A percentile compares a stretch with the other conserved stretches of the same genome.
Conservation (phyloP, 1,140 invertebrate genomes). For the Himalopsyche phryganea region DNA sequence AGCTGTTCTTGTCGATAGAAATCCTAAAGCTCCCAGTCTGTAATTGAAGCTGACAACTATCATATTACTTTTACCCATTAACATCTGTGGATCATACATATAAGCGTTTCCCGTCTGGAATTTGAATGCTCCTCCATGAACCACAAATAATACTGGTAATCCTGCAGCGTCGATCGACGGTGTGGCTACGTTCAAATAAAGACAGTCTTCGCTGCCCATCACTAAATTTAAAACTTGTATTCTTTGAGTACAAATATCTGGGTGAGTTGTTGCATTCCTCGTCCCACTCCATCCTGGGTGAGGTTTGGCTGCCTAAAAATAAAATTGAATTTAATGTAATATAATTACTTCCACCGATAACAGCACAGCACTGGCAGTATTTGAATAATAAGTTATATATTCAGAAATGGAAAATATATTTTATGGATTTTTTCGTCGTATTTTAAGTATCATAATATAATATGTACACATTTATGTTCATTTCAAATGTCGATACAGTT, state of each 20-base stretch:
- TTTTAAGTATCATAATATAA: too few relatives aligned
- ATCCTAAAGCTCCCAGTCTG: slow-evolving; percentile 61
- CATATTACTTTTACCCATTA: slow-evolving; percentile 52
- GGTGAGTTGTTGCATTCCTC: slow-evolving; percentile 41
- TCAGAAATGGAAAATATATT: too few relatives aligned
- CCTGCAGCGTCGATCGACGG: slow-evolving; percentile 33
- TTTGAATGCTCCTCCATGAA: slow-evolving; percentile 66
- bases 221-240: too few relatives aligned
- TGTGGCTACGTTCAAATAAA: slow-evolving; percentile 40
- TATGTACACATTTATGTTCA: slow-evolving; percentile 63
- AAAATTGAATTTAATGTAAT: too few relatives aligned
- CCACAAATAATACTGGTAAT: slow-evolving; percentile 62
- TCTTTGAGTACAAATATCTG: slow-evolving; percentile 32
- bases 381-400: too few relatives aligned
- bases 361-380: too few relatives aligned
- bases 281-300: slow-evolving; percentile 47
- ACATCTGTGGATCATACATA: slow-evolving; percentile 49
- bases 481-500: slow-evolving; percentile 71
- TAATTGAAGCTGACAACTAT: slow-evolving; percentile 56
- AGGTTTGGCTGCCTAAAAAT: slow-evolving; percentile 55
- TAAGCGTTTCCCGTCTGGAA: slow-evolving; percentile 45
- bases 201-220: slow-evolving; percentile 38
- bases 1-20: slow-evolving; percentile 61
- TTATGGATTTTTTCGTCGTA: too few relatives aligned
- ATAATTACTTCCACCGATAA: too few relatives aligned